Evolutionary conservation across 1,140 invertebrate genomes (phyloP), one percentile per base, ranked within the genome.

Genomic region (Papilio polyxenes): DNA sequence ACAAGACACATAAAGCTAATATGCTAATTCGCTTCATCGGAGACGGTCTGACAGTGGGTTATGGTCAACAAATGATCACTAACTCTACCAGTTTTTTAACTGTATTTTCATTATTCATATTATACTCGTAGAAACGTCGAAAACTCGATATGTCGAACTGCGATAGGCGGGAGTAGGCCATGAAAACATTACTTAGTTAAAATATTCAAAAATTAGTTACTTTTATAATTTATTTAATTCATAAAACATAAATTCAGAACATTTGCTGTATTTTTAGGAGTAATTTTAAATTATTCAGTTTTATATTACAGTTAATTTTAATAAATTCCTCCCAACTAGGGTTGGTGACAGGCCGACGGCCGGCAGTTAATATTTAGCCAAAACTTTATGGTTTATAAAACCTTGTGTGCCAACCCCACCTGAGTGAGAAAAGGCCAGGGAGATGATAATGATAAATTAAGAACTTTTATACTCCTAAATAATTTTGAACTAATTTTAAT

Each of bases 1-100:
- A 72, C 80, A 44, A 80, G 82, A 83, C 80, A 56, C 48, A 80
- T 79, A 75, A 75, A 83, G 81, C 82, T 77, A 81, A 83, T 84
- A 87, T 87, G 86, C 86, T 87, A 87, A 87, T 85, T 82, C 80
- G 78, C 79, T 82, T 79, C 82, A 87, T 84, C 81, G 75, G 74
- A 82, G 82, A 84, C 78, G 82, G 51, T 81, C 59, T 62, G 23
- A 72, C 65, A 72, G 65, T 72, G 65, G 23, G 31, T 72, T 72
- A 72, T 72, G 65, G 65, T 72, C 75, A 51, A 76, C 75, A 77
- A 77, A 77, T 77, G 75, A 77, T 77, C 48, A 56, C 75, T 56
- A 77, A 53, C 75, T 77, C 75, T 56, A 77, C 75, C 75, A 31
- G 49, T 77, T 77, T 77, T 20, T 77, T 77, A 77, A 77, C 75